A percentile compares a stretch with the other conserved stretches of the same genome.
Conservation (phyloP, 2,888 invertebrate genomes). For the Chirona hameri region DNA sequence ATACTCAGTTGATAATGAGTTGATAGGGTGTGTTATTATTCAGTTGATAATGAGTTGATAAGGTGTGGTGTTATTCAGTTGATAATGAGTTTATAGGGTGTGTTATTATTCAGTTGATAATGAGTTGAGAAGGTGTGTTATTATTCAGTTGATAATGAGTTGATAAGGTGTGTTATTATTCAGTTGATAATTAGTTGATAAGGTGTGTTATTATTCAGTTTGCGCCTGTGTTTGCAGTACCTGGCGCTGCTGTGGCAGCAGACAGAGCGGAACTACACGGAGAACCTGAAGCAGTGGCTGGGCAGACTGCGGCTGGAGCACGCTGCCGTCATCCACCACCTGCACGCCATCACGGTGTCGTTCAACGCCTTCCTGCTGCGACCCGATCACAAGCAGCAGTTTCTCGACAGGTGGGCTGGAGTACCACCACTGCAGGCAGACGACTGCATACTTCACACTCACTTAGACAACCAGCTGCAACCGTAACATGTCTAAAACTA, state of each 20-base stretch:
- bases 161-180: too few relatives aligned
- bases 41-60: not conserved
- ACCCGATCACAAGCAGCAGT: constrained; percentile 10
- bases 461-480: too few relatives aligned
- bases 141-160: too few relatives aligned
- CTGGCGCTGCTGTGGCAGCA: not conserved
- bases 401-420: not conserved
- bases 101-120: too few relatives aligned
- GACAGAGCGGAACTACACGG: not conserved
- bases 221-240: not conserved
- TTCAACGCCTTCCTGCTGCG: constrained; percentile 7
- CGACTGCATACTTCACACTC: too few relatives aligned
- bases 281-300: constrained; percentile 6
- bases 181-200: too few relatives aligned
- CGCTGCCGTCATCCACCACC: not conserved
- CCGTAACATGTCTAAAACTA: too few relatives aligned
- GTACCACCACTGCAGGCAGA: too few relatives aligned
- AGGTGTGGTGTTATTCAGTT: not conserved
- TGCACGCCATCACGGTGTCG: not conserved
- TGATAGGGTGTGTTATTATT: too few relatives aligned
- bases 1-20: not conserved
- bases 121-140: too few relatives aligned
- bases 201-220: not conserved
- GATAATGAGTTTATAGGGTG: too few relatives aligned
- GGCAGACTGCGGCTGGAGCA: not conserved